Evolutionary conservation across 2,113 vertebrate genomes (phyloP), one percentile per base, ranked within the genome.

Genomic region (Scophthalmus maximus): DNA sequence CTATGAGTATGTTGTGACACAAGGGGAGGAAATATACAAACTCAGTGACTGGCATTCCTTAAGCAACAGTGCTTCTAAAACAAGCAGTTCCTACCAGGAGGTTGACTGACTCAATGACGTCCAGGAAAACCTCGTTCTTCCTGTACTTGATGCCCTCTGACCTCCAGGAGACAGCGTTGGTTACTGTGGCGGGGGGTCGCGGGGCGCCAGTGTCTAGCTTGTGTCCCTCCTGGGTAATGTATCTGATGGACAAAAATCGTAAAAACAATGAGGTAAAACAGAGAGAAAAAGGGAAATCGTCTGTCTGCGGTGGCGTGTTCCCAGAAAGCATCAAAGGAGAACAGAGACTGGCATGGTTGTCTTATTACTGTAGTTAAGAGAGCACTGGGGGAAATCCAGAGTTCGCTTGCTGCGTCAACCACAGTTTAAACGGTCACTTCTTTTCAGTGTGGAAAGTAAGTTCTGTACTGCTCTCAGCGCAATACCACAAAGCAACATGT

Each of bases 191-290:
- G 0, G 98, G 98, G 0, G 97, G 98, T 46, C 97, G 94, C 0
- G 97, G 98, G n/a, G 97, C 97, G n/a, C 98, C 98, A 0, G 97
- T 99, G 89, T 99, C 98, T 79, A 99, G 91, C 90, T 99, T 99
- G 93, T 99, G 98, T 22, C 98, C 98, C 86, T 99, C 98, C 89
- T 99, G 98, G 60, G 98, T 99, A 85, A 99, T 99, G 88, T 99
- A 99, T 89, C 98, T 99, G 84, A 27, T 32, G 46, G 59, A 59
- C 44, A 68, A 71, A 73, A 81, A 84, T n/a, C n/a, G n/a, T n/a
- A 30, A 47, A 81, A 80, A 87, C 70, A 79, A 1, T 47, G 36
- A 66, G 23, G 20, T 29, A 56, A 63, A 57, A 51, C 20, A 57
- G 18, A 64, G 11, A 67, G 64, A 47, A 6, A 27, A n/a, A 17